Evolutionary conservation across 1,140 invertebrate species (phyloP), one percentile per base, ranked within the genome.

Genomic region (Drosophila jambulina): DNA sequence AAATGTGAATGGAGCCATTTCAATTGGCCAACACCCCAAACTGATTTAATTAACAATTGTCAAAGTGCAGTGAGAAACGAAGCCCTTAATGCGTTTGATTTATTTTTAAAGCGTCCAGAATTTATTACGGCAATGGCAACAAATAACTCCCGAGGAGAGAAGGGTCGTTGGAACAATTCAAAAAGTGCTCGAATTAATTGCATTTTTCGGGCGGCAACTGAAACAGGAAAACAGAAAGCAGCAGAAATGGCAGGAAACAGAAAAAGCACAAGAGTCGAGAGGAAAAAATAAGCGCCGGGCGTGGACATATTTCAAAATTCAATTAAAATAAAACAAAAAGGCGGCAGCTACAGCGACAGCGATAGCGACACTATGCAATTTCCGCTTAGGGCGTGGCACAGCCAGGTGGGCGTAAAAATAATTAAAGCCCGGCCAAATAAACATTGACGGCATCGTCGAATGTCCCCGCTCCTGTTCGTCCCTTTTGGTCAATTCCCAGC

Each of bases 161-260:
- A 68, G 68, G 56, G 53, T 74, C 70, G 70, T 75, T 74, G 53
- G 49, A 79, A 77, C 70, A 77, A 87, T 87, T 87, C 63, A 80
- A 88, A 85, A 85, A 90, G 68, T 82, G 75, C 70, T 85, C 61
- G 86, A 90, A 85, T 90, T 90, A 90, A 90, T 90, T 90, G 78
- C 81, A 85, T 82, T 90, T 85, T 82, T 67, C 63, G 77, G 61
- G 42, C 54, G 38, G 17, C 60, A 17, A 56, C 46, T 74, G 65
- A 80, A 51, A 45, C 61, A 32, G 49, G 67, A 64, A 46, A 72
- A 40, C 45, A 63, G 54, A 61, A 48, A 45, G 21, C 43, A 67
- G 58, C 65, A 72, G 42, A 36, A 38, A 46, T 2, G 71, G 61
- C 45, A 56, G 29, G 42, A 53, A 38, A 69, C 56, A 60, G 15